Evolutionary conservation across 2,797 vertebrate genomes (phyloP), one percentile per base, ranked within the genome.

Genomic region (Mus spretus): DNA sequence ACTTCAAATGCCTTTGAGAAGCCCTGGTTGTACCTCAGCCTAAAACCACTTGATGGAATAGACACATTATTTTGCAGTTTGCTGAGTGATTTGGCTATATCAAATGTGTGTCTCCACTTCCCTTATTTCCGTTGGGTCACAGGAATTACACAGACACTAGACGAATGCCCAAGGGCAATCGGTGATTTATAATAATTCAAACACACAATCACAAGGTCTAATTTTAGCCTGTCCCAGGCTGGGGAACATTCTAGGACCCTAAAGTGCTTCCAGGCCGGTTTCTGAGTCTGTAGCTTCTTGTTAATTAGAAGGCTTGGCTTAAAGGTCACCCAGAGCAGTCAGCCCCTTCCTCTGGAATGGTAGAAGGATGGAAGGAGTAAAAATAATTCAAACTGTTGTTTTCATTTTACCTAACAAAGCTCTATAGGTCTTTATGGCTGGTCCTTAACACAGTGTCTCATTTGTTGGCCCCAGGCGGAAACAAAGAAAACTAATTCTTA

Each of bases 221-320:
- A 89, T 78, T 95, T 96, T 92, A 97, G 88, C 63, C 37, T 55
- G 28, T 67, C 44, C 31, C 28, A 92, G 14, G 79, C 85, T 10
- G 50, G 37, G 11, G 11, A 50, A 20, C 31, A 61, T 59, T 93
- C 84, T 81, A 20, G 20, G 47, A 6, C 53, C 89, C 81, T 85
- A 20, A 59, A 84, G 63, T 1, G 6, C n/a, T 93, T 94, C 81
- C 2, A 0, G 34, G 17, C 81, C 34, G 17, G 15, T 83, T 59
- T 13, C 50, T 19, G 53, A 34, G 75, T 77, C 53, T 85, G 13
- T 53, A n/a, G 59, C 34, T 78, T 91, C 90, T 92, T 88, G 22
- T n/a, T 95, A 93, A 92, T 92, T 78, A 93, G 44, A 24, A 93
- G 1, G 0, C 1, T 65, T 81, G 63, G 22, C 59, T 95, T 93